phyloP scores from a whole-genome alignment of 1,140 invertebrate genomes.

The Drosophila murphyi region DNA sequence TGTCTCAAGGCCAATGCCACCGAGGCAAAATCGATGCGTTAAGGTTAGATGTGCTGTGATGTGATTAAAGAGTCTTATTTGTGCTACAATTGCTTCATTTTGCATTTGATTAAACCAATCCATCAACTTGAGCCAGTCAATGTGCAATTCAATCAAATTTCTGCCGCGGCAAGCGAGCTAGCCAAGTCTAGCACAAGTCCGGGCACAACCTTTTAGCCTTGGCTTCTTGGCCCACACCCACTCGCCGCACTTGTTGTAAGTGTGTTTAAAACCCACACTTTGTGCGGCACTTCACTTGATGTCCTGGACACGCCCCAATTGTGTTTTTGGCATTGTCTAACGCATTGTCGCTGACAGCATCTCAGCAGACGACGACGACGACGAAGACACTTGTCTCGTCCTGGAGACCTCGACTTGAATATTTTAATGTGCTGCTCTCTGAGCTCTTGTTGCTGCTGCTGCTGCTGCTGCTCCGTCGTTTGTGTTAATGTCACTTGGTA shows the following conservation, averaged over 20 bases:
- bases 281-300: conserved; percentile 23
- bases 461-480: conserved; percentile 25
- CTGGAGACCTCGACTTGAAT: conserved; percentile 38
- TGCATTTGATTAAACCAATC: conserved; percentile 68
- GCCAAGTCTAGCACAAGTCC: conserved; percentile 15
- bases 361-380: conserved; percentile 59
- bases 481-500: conserved; percentile 81
- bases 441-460: background rate
- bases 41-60: background rate
- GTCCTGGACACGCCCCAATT: conserved; percentile 75
- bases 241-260: background rate
- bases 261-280: conserved; percentile 2
- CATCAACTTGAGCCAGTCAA: conserved; percentile 53
- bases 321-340: conserved; percentile 80
- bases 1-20: conserved; percentile 14
- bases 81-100: background rate
- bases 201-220: conserved; percentile 46
- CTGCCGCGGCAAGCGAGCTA: conserved; percentile 49
- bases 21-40: conserved; percentile 3
- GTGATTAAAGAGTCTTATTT: background rate
- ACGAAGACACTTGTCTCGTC: conserved; percentile 29
- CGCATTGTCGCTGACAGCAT: conserved; percentile 71
- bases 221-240: conserved; percentile 22
- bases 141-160: conserved; percentile 74
- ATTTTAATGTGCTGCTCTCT: conserved; percentile 40